These are phyloP conservation scores for Chionomys nivalis DNA, from an alignment of 2,113 vertebrate species.

Conservation along the genomic window DNA sequence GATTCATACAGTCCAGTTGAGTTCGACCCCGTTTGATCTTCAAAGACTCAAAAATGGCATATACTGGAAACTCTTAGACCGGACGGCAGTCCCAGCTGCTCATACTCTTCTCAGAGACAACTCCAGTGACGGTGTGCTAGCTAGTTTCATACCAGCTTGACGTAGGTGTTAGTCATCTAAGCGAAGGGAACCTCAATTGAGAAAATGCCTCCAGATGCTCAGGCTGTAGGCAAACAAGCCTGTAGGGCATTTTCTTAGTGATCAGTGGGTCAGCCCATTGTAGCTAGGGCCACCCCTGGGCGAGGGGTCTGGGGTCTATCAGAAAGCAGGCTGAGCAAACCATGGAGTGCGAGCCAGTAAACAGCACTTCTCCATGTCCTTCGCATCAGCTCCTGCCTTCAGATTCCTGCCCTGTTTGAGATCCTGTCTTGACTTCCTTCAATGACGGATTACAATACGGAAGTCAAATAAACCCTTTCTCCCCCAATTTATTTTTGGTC, in stretches of 20 bases:
- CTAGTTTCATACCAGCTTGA: not conserved
- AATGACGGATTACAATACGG: not conserved
- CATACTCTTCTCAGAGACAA: not conserved
- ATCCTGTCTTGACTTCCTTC: not conserved
- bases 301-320: not conserved
- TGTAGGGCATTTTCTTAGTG: not conserved
- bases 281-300: not conserved
- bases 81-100: rapidly evolving
- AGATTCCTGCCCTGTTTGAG: not conserved
- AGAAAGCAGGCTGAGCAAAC: not conserved
- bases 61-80: not conserved
- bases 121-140: too few relatives aligned
- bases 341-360: not conserved
- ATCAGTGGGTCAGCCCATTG: not conserved
- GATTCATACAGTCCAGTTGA: too few relatives aligned
- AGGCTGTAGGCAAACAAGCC: not conserved
- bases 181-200: not conserved
- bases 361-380: not conserved
- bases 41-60: not conserved
- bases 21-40: not conserved
- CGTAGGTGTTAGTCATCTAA: not conserved
- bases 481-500: not conserved
- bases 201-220: not conserved
- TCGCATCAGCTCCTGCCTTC: not conserved
- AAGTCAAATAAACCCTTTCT: not conserved